Conservation (phyloP, 2,797 vertebrate genomes). For the Lycodopsis pacificus region DNA sequence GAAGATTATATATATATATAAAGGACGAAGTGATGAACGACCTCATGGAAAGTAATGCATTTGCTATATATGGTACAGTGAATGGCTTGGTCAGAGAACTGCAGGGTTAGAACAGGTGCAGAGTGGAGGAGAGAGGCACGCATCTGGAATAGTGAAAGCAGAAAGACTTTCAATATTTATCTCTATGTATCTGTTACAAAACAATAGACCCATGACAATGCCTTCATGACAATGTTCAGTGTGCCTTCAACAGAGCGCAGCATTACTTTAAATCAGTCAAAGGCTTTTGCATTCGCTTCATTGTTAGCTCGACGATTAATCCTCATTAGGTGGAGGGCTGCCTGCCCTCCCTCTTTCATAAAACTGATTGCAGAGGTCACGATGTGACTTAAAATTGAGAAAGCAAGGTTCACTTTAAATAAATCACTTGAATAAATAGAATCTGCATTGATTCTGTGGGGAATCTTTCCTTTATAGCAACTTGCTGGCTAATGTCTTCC, state of each 20-base stretch:
- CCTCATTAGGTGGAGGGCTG: conserved; percentile 42
- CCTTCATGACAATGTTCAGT: conserved; percentile 12
- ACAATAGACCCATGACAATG: conserved; percentile 23
- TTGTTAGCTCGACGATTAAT: conserved; percentile 45
- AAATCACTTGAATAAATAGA: conserved; percentile 9
- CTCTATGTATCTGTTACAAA: conserved; percentile 33
- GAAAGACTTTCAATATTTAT: conserved; percentile 34
- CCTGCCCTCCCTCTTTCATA: conserved; percentile 12
- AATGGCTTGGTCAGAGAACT: conserved; percentile 46
- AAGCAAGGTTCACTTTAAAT: conserved; percentile 19
- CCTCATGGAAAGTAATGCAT: conserved; percentile 40
- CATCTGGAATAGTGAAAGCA: conserved; percentile 37
- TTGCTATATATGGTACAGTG: conserved; percentile 48
- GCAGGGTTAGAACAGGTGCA: conserved; percentile 59
- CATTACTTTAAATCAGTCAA: conserved; percentile 34
- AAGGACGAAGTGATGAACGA: conserved; percentile 50
- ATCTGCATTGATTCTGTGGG: not conserved
- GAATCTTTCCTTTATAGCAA: conserved; percentile 1
- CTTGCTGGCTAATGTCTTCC: not conserved
- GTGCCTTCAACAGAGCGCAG: conserved; percentile 21
- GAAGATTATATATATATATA: too few species aligned
- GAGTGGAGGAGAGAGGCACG: not conserved
- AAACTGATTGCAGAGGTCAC: conserved; percentile 21
- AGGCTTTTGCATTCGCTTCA: conserved; percentile 22
- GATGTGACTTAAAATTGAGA: conserved; percentile 19